Base-by-base conservation (phyloP, 2,113 vertebrate genomes). In the Mystacornis crossleyi region DNA sequence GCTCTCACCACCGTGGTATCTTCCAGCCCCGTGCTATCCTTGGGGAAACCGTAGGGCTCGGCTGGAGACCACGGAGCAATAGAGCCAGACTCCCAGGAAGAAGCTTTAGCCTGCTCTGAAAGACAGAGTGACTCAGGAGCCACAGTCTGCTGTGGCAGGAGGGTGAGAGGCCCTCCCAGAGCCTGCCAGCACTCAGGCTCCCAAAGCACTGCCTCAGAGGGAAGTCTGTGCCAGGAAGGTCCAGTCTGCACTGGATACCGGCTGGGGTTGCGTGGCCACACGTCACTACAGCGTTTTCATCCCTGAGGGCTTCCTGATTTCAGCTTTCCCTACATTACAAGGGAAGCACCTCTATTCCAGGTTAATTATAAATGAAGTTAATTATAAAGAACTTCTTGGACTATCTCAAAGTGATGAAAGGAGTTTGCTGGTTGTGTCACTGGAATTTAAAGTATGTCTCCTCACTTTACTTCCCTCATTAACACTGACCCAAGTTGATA, bases 361-460 rank as follows among this genome's bases (percentile, higher is more conserved):
- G 71, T 81, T 93, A 86, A 90, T 93, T 94, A 90, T 82, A 80
- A 64, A 71, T 43, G 36, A 38, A 81, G 70, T 90, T 93, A 94
- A 95, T 96, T 95, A 93, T 58, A 78, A 93, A 85, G 75, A 66
- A 78, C 72, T 86, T 73, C 25, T 79, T 75, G 43, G 20, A 20
- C 29, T 85, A 81, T 82, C 74, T 95, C 66, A 24, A 53, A 91
- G 81, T 57, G 66, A 93, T 93, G 91, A 97, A 91, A 87, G 84
- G 70, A 50, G 36, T 57, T 84, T 16, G 28, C 81, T 75, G 55
- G 53, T 78, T 34, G 62, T 60, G 70, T 86, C 93, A 64, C 65
- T 86, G 86, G 77, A 90, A 94, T 92, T 94, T 86, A 71, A 94
- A 95, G 54, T 77, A n/a, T 80, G 87, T 54, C 58, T 96, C 58